Conservation (phyloP, 2,797 vertebrate genomes). For the Sebastes cheni region DNA sequence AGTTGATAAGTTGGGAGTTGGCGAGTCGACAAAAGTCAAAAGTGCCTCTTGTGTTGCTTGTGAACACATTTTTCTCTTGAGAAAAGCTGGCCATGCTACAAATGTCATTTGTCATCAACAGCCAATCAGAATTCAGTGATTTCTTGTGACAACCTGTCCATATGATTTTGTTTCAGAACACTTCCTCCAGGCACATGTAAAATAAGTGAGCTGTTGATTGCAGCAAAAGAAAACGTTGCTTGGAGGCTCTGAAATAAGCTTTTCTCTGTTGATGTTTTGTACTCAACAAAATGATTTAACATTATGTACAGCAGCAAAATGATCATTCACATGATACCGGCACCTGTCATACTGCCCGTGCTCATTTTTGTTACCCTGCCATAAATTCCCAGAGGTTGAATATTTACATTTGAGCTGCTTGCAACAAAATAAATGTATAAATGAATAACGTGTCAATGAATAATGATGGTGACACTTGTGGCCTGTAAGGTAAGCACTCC, state of each 20-base stretch:
- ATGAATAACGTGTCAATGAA: not conserved
- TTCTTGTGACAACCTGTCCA: not conserved
- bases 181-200: not conserved
- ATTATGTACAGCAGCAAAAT: not conserved
- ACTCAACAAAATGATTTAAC: not conserved
- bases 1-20: not conserved
- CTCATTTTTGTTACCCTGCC: not conserved
- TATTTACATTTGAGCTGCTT: not conserved
- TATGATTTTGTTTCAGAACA: not conserved
- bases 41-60: not conserved
- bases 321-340: not conserved
- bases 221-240: not conserved
- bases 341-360: too few species aligned
- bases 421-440: not conserved
- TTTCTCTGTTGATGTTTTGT: not conserved
- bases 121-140: not conserved
- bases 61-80: not conserved
- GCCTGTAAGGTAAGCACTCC: not conserved
- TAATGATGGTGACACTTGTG: not conserved
- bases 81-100: not conserved
- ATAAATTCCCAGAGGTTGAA: not conserved
- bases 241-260: not conserved
- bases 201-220: not conserved
- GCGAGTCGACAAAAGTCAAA: not conserved
- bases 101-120: not conserved